Base-by-base conservation (phyloP, 2,797 vertebrate species). In the Sarcophilus harrisii region DNA sequence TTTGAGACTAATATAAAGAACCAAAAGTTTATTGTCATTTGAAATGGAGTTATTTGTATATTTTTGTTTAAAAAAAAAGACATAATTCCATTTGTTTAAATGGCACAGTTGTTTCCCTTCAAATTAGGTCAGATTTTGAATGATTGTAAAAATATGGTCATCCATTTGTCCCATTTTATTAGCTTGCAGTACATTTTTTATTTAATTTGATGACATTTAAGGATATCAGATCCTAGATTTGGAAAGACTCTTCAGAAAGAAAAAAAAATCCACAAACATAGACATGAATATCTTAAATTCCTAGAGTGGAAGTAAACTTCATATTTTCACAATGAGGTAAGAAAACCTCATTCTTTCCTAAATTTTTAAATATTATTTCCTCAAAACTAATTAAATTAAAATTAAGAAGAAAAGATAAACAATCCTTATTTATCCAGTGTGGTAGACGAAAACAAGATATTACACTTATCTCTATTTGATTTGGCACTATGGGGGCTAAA, bases 401-500 rank as follows among this genome's bases (percentile, higher is more conserved):
- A 96, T 90, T 57, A 0, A 49, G 32, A 91, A 95, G 58, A 94
- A 93, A 57, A 58, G n/a, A 92, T 21, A 59, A 21, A 2, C 0
- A 73, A 27, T 92, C 93, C 60, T 58, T 97, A 93, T 97, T 97
- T 96, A 96, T 0, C 0, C 32, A 96, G 91, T 90, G 95, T 98
- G 45, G 87, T 58, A 96, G 97, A 87, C 18, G 94, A 96, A 97
- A 97, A n/a, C 58, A 28, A 97, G 94, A 60, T 49, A 87, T 27
- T 28, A 3, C 21, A 81, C 93, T 98, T 98, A 98, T 98, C 95
- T 98, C 98, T 97, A 97, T 97, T 97, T 97, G 58, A 32, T 55
- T 98, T 98, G 96, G 95, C 96, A 98, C 52, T 93, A 96, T 95
- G 97, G 97, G 98, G 45, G 60, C 38, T 94, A 52, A 97, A 90